phyloP scores from a whole-genome alignment of 2,113 vertebrate species.

The Solenodon paradoxus region DNA sequence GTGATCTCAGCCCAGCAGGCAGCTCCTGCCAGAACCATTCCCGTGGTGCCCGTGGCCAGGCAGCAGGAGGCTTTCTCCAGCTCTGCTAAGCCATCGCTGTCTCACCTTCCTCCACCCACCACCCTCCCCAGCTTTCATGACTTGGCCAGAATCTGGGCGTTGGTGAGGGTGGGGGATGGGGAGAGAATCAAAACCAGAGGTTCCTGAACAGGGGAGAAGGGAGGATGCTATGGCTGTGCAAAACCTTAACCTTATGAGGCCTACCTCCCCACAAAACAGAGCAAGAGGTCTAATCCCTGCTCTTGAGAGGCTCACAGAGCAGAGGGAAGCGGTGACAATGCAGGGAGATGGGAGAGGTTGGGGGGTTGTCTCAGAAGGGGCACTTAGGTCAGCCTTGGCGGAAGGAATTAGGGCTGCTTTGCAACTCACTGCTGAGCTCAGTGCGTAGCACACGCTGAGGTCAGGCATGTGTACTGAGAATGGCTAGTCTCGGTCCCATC shows the following conservation, averaged over 20 bases:
- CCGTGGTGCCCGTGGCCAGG: conserved; percentile 64
- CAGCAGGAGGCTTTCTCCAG: conserved; percentile 71
- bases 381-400: not conserved
- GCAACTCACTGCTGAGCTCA: not conserved
- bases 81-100: conserved; percentile 57
- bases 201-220: not conserved
- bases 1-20: conserved; percentile 79
- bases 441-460: not conserved
- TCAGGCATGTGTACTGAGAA: not conserved
- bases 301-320: not conserved
- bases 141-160: conserved; percentile 66
- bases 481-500: not conserved
- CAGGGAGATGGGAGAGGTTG: not conserved
- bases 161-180: not conserved
- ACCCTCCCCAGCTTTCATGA: conserved; percentile 46
- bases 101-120: conserved; percentile 70
- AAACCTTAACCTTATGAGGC: not conserved
- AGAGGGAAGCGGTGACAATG: not conserved
- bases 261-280: not conserved
- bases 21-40: conserved; percentile 73
- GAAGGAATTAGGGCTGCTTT: not conserved
- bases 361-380: no score
- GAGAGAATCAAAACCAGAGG: conserved; percentile 29
- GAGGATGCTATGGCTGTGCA: not conserved
- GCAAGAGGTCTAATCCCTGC: not conserved